Evolutionary conservation across 2,888 invertebrate genomes (phyloP).

Genomic region (Oasisia sp.): DNA sequence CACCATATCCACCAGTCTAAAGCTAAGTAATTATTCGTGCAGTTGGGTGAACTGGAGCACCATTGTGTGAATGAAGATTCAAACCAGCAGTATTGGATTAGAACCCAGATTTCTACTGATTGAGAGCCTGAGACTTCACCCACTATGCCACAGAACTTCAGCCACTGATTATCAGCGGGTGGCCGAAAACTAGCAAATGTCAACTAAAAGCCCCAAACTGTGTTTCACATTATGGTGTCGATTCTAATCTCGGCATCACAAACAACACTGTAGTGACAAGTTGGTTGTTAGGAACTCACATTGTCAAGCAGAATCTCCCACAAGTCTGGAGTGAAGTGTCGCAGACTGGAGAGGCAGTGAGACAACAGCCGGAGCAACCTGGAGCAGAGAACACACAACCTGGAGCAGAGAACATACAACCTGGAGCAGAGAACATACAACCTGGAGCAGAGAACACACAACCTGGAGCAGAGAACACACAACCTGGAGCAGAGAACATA

Average conservation of each 20-base stretch:
- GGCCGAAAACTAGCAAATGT: too few species aligned
- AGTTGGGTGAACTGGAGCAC: too few species aligned
- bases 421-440: conserved; percentile 31
- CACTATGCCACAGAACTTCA: too few species aligned
- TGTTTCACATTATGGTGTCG: neutral
- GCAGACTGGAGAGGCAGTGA: conserved; percentile 54
- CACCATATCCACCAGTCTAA: too few species aligned
- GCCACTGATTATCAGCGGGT: too few species aligned
- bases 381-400: conserved; percentile 34
- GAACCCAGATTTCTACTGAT: too few species aligned
- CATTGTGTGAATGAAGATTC: too few species aligned
- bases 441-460: conserved; percentile 31
- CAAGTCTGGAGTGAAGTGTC: conserved; percentile 64
- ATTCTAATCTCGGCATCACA: neutral
- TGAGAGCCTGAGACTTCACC: too few species aligned
- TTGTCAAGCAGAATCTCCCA: conserved; percentile 62
- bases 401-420: conserved; percentile 31
- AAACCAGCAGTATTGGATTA: too few species aligned
- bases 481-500: too few species aligned
- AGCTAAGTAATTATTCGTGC: too few species aligned
- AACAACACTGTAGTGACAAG: too few species aligned
- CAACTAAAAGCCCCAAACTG: neutral
- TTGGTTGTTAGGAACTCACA: conserved; percentile 44
- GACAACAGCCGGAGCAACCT: conserved; percentile 62
- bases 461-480: conserved; percentile 31